A percentile compares a stretch with the other conserved stretches of the same genome.
phyloP scores from a whole-genome alignment of 2,797 vertebrate genomes.

The Chrysocyon brachyurus region DNA sequence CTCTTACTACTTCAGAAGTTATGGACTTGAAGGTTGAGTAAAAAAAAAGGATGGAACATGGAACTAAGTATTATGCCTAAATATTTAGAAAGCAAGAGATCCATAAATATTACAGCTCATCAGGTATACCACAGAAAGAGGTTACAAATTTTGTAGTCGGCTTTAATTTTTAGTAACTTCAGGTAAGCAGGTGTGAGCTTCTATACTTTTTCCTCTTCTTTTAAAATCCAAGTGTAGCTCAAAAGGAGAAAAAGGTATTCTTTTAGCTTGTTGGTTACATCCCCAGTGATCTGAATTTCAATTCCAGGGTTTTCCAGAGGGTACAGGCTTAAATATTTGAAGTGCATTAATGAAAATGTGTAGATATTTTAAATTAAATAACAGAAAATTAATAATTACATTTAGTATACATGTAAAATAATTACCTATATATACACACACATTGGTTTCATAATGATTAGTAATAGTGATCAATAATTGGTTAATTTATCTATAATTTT shows the following conservation, averaged over 20 bases:
- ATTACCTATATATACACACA: neutral
- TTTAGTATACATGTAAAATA: neutral
- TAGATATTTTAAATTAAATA: neutral
- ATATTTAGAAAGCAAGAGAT: neutral
- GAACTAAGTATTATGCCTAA: neutral
- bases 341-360: neutral
- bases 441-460: neutral
- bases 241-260: neutral
- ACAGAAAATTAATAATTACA: neutral
- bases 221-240: neutral
- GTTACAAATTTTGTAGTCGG: neutral
- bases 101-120: neutral
- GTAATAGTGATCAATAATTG: neutral
- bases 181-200: neutral
- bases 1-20: neutral
- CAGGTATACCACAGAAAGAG: neutral
- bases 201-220: neutral
- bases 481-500: neutral
- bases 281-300: neutral
- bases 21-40: neutral
- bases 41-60: neutral
- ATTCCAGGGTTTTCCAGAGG: neutral
- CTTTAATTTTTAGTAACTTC: neutral
- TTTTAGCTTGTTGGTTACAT: neutral
- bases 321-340: neutral